Evolutionary conservation across 1,140 invertebrate species (phyloP).

Genomic region (Dufourea novaeangliae): DNA sequence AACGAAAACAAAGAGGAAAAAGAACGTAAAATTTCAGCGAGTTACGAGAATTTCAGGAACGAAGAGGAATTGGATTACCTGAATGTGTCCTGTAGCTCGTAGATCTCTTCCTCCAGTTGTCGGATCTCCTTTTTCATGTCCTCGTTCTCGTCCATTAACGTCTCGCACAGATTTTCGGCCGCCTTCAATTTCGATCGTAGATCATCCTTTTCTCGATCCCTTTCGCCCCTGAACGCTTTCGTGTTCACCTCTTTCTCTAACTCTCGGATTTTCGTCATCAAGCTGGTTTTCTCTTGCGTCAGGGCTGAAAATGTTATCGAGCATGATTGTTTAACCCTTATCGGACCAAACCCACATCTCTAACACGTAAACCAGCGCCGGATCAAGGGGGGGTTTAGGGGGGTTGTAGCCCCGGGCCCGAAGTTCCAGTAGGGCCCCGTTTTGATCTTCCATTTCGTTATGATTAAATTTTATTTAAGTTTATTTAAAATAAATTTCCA

Average conservation of each 20-base stretch:
- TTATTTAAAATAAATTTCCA: no score
- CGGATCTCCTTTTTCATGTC: constrained; percentile 96
- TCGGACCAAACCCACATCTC: no score
- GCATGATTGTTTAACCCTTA: no score
- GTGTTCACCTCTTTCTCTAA: constrained; percentile 79
- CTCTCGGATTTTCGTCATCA: constrained; percentile 81
- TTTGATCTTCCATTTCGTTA: no score
- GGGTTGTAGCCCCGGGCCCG: no score
- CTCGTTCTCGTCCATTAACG: constrained; percentile 98
- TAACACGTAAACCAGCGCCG: no score
- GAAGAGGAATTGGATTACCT: constrained; percentile 79
- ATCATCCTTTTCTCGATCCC: constrained; percentile 84
- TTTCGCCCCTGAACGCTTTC: constrained; percentile 81
- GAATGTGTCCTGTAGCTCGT: constrained; percentile 99
- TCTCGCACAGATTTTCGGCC: constrained; percentile 94
- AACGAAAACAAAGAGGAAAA: no score
- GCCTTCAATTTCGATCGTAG: constrained; percentile 90
- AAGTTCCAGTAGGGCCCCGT: no score
- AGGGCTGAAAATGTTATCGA: constrained; percentile 63
- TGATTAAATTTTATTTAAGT: no score
- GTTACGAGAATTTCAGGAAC: not conserved
- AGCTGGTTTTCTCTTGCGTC: constrained; percentile 76
- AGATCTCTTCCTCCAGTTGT: constrained; percentile 97
- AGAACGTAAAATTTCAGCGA: not conserved
- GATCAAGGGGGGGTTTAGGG: no score